A percentile compares a stretch with the other conserved stretches of the same genome.
Conservation (phyloP, 1,140 invertebrate species). For the Aphelenchoides besseyi region DNA sequence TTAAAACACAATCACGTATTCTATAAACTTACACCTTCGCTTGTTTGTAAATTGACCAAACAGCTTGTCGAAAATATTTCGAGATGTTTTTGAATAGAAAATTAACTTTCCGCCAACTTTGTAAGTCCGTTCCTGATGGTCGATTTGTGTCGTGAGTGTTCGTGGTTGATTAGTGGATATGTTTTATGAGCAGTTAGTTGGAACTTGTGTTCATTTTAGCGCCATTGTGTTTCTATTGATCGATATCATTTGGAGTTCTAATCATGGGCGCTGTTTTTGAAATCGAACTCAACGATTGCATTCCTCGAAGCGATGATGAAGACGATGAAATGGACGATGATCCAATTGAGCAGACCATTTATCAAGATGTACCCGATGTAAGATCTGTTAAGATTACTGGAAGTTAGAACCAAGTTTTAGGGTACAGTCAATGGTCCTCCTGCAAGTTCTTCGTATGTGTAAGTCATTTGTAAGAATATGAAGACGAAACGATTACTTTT, state of each 20-base stretch:
- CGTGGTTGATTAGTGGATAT: neutral
- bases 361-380: conserved; percentile 52
- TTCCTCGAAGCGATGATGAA: conserved; percentile 24
- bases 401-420: conserved; percentile 40
- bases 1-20: too few species aligned
- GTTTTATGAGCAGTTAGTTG: neutral
- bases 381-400: conserved; percentile 23
- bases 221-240: neutral
- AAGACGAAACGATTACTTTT: conserved; percentile 11
- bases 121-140: too few species aligned
- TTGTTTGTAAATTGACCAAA: too few species aligned
- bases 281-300: conserved; percentile 48
- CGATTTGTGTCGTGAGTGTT: neutral
- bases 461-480: conserved; percentile 24
- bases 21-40: too few species aligned
- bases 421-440: conserved; percentile 54
- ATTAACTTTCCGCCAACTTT: too few species aligned
- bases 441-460: conserved; percentile 61
- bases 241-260: neutral
- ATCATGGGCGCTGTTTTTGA: conserved; percentile 58
- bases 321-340: conserved; percentile 57
- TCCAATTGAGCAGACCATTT: conserved; percentile 44
- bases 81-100: too few species aligned
- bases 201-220: neutral
- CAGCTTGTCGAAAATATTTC: too few species aligned